phyloP scores from a whole-genome alignment of 2,888 invertebrate genomes.

The Troides helena region DNA sequence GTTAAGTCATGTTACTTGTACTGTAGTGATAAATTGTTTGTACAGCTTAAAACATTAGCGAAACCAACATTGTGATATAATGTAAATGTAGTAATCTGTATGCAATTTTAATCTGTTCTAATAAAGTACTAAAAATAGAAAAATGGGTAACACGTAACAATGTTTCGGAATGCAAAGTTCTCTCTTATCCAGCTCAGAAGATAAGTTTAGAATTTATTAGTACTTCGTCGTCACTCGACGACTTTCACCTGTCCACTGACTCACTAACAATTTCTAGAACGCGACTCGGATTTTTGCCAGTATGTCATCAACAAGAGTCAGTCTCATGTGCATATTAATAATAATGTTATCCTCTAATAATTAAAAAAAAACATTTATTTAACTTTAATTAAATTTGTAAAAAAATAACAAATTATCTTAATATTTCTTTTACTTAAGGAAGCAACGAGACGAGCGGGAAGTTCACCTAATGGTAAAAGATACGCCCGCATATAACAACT shows the following conservation, averaged over 20 bases:
- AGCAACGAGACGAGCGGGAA: too few species aligned
- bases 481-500: too few species aligned
- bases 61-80: too few species aligned
- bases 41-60: too few species aligned
- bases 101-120: background rate
- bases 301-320: slow-evolving; percentile 4
- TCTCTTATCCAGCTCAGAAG: slow-evolving; percentile 20
- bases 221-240: slow-evolving; percentile 26
- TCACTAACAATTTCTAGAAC: slow-evolving; percentile 41
- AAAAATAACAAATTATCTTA: background rate
- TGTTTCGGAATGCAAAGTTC: slow-evolving; percentile 10
- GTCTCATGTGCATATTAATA: background rate
- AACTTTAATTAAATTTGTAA: background rate
- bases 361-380: background rate
- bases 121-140: background rate
- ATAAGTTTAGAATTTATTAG: slow-evolving; percentile 15
- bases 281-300: slow-evolving; percentile 24
- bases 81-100: background rate
- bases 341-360: background rate
- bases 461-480: too few species aligned
- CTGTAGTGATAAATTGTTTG: too few species aligned
- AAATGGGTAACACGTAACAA: background rate
- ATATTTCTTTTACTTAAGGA: too few species aligned
- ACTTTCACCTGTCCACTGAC: slow-evolving; percentile 37
- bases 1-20: too few species aligned